Base-by-base conservation (phyloP, 2,797 vertebrate genomes). In the Sternarchorhynchus goeldii region DNA sequence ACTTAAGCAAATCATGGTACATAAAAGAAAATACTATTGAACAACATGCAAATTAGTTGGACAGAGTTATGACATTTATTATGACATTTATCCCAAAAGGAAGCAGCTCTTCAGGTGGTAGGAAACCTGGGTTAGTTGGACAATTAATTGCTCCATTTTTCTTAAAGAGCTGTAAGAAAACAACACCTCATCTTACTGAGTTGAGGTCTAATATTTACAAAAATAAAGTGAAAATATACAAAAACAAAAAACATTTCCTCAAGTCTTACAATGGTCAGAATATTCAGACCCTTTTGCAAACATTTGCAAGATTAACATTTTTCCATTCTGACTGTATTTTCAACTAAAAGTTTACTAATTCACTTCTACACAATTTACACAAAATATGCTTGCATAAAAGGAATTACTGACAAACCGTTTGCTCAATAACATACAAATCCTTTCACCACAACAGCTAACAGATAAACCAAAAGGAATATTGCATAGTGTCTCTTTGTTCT, bases 141-240 rank as follows among this genome's bases (percentile, higher is more conserved):
- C 70, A 84, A 64, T 63, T 6, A 57, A 67, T 39, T 21, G 39
- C 17, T 50, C 63, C 21, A 77, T 60, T 67, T 70, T 17, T 73
- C 29, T 70, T 76, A 63, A 66, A 83, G 53, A 72, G 65, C 29
- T 55, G 67, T 71, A 70, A 55, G 41, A 77, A n/a, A 80, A 31
- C 29, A 17, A 71, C 25, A 60, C 59, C 10, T 67, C 21, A n/a
- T 55, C 71, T 71, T 59, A 58, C 76, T 68, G 31, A 18, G 20
- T 58, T 62, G 65, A 78, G 39, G 71, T 56, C 36, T 59, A 7
- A 75, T 83, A 83, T 85, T 75, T 83, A 86, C 82, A 84, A 62
- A 34, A 73, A 60, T 77, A 66, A 55, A 72, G 6, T 45, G 18
- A 74, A 85, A 78, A 76, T 82, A 36, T 79, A 83, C 73, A 83